phyloP scores from a whole-genome alignment of 2,797 vertebrate species.

The Denticeps clupeoides region DNA sequence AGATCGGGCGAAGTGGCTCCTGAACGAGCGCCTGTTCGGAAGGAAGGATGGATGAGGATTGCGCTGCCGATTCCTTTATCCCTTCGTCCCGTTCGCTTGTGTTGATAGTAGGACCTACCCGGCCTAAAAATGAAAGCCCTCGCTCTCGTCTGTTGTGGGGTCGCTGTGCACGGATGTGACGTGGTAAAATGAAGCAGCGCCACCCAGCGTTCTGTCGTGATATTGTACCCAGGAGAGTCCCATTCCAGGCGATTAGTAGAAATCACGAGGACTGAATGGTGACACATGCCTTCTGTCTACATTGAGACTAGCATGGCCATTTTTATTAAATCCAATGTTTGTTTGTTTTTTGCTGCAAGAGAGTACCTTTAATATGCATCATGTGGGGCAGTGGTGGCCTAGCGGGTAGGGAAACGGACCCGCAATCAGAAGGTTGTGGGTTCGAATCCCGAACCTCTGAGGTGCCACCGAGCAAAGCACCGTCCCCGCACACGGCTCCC shows the following conservation, averaged over 20 bases:
- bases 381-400: too few species aligned
- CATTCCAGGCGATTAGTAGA: neutral
- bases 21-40: slow-evolving; percentile 34
- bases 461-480: too few species aligned
- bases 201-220: slow-evolving; percentile 34
- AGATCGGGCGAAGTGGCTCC: slow-evolving; percentile 42
- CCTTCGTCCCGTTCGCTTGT: slow-evolving; percentile 42
- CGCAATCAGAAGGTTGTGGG: too few species aligned
- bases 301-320: too few species aligned
- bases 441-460: too few species aligned
- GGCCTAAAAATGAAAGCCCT: slow-evolving; percentile 58
- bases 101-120: slow-evolving; percentile 50
- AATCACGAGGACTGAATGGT: too few species aligned
- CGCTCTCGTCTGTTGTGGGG: slow-evolving; percentile 27
- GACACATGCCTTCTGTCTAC: too few species aligned
- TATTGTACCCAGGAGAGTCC: neutral
- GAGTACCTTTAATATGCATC: too few species aligned
- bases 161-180: slow-evolving; percentile 24
- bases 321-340: too few species aligned
- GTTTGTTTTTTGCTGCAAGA: too few species aligned
- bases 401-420: too few species aligned
- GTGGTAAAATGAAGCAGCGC: slow-evolving; percentile 34
- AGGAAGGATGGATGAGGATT: slow-evolving; percentile 67
- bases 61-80: slow-evolving; percentile 46
- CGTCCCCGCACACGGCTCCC: too few species aligned